phyloP scores from a whole-genome alignment of 1,140 invertebrate species.

The Oncopeltus fasciatus region DNA sequence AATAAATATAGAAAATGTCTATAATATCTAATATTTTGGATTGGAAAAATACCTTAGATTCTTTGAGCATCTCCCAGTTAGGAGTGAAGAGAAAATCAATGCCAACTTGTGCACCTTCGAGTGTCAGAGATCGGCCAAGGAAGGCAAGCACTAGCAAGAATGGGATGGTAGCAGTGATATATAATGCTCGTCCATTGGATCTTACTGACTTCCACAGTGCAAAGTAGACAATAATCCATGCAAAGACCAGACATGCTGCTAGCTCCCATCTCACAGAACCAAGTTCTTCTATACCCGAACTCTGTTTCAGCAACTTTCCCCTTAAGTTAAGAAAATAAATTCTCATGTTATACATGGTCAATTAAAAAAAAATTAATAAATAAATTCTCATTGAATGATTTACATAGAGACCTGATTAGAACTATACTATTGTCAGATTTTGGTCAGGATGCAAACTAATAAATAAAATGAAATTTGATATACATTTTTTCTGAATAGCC shows the following conservation, averaged over 20 bases:
- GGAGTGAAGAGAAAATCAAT: slow-evolving; percentile 74
- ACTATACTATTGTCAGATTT: not conserved
- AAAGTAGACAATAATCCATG: slow-evolving; percentile 84
- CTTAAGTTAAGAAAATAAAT: slow-evolving; percentile 34
- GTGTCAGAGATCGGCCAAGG: slow-evolving; percentile 57
- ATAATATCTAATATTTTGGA: too few species aligned
- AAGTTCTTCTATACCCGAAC: slow-evolving; percentile 62
- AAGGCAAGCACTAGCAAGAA: slow-evolving; percentile 70
- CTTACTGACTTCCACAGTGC: slow-evolving; percentile 85
- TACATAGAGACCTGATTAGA: too few species aligned
- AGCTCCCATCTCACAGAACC: slow-evolving; percentile 72
- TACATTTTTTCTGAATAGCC: too few species aligned
- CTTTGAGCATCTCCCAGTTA: slow-evolving; percentile 66
- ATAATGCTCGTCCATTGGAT: slow-evolving; percentile 63
- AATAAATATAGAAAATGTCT: too few species aligned
- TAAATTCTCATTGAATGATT: too few species aligned
- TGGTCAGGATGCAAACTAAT: too few species aligned
- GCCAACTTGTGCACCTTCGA: slow-evolving; percentile 66
- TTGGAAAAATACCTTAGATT: slow-evolving; percentile 60
- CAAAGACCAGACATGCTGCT: slow-evolving; percentile 67
- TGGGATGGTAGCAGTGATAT: slow-evolving; percentile 74
- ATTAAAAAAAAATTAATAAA: too few species aligned
- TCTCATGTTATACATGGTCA: not conserved
- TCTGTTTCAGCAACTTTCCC: slow-evolving; percentile 69
- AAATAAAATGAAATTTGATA: too few species aligned